Evolutionary conservation across 1,140 invertebrate genomes (phyloP).

Genomic region (Brachionus manjavacas): DNA sequence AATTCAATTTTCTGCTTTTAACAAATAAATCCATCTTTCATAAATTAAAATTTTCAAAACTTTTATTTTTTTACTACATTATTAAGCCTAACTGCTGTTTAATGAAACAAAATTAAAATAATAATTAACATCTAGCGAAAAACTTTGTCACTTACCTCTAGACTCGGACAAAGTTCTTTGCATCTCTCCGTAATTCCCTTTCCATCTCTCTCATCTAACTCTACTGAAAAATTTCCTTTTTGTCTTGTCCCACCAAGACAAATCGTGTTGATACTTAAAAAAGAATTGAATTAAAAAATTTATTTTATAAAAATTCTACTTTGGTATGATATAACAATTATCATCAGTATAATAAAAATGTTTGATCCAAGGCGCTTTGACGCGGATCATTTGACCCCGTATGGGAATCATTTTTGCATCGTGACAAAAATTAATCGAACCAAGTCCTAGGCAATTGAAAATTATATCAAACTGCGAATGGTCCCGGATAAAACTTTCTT

Average conservation of each 20-base stretch:
- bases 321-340: conserved; percentile 79
- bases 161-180: conserved; percentile 65
- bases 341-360: conserved; percentile 75
- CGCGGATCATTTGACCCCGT: conserved; percentile 36
- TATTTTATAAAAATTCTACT: conserved; percentile 33
- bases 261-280: conserved; percentile 61
- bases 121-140: no score
- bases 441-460: conserved; percentile 82
- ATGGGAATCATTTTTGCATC: conserved; percentile 74
- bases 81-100: no score
- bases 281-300: background rate
- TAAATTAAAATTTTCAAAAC: no score
- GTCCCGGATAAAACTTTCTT: conserved; percentile 45
- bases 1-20: no score
- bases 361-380: conserved; percentile 76
- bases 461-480: conserved; percentile 66
- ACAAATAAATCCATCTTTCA: no score
- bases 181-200: conserved; percentile 70
- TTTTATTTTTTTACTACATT: no score
- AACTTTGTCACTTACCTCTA: conserved; percentile 55
- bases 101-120: no score
- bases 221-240: conserved; percentile 69
- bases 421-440: conserved; percentile 69
- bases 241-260: conserved; percentile 76
- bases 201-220: conserved; percentile 68